Conservation (phyloP, 2,888 invertebrate species). For the Rosalia funebris region DNA sequence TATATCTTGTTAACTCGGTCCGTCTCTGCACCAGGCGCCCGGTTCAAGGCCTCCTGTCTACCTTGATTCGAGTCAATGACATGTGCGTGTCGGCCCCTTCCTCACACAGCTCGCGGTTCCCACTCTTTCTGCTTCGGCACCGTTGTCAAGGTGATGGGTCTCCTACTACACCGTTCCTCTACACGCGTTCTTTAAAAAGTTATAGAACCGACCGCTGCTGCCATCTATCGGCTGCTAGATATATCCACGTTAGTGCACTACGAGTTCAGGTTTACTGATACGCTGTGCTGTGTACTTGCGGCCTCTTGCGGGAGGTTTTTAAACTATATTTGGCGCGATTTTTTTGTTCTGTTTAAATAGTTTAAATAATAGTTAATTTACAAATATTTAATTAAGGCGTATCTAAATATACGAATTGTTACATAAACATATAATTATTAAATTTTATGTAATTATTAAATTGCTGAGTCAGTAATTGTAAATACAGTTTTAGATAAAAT, state of each 20-base stretch:
- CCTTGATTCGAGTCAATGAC: slow-evolving; percentile 66
- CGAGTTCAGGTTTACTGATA: not conserved
- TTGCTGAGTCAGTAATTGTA: too few species aligned
- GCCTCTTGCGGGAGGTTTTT: not conserved
- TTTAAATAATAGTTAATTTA: too few species aligned
- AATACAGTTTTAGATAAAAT: too few species aligned
- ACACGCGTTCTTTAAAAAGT: slow-evolving; percentile 20
- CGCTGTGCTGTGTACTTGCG: slow-evolving; percentile 3
- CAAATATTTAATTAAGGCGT: too few species aligned
- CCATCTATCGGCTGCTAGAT: slow-evolving; percentile 41
- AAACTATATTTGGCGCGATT: not conserved
- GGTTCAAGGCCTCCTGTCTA: slow-evolving; percentile 64
- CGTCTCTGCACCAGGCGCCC: slow-evolving; percentile 25
- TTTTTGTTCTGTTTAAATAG: too few species aligned
- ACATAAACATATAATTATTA: too few species aligned
- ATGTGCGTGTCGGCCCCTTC: slow-evolving; percentile 55
- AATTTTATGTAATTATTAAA: too few species aligned
- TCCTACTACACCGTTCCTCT: slow-evolving; percentile 6
- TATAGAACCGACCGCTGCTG: slow-evolving; percentile 24
- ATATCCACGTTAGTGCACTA: not conserved
- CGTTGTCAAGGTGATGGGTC: slow-evolving; percentile 60
- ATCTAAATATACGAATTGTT: too few species aligned
- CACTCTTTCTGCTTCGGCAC: slow-evolving; percentile 32
- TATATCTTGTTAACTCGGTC: too few species aligned
- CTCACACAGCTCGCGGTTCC: slow-evolving; percentile 16